A percentile compares a stretch with the other conserved stretches of the same genome.
phyloP scores from a whole-genome alignment of 1,140 invertebrate genomes.

The Diprion similis region DNA sequence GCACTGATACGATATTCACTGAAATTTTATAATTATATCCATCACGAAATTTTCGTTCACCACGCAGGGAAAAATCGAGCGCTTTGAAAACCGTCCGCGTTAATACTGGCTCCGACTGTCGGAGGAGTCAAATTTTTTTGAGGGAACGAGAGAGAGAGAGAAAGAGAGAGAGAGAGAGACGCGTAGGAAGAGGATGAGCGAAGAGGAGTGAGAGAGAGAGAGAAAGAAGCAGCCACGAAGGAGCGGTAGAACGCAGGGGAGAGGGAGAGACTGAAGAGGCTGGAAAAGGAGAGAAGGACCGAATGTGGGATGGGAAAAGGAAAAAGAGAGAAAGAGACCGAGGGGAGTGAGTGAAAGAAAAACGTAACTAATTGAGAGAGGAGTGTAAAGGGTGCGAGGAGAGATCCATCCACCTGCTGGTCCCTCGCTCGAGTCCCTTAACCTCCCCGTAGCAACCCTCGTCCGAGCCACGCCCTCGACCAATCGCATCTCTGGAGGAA shows the following conservation, averaged over 20 bases:
- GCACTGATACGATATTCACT: too few species aligned
- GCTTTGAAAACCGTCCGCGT: not conserved
- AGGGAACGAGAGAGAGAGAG: not conserved
- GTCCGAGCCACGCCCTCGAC: constrained; percentile 49
- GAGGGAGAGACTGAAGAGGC: constrained; percentile 10
- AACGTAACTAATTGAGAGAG: constrained; percentile 56
- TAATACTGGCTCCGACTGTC: not conserved
- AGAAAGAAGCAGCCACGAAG: constrained; percentile 10
- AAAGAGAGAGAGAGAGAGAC: not conserved
- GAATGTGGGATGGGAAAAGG: not conserved
- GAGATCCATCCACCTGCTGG: constrained; percentile 56
- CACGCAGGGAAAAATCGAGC: not conserved
- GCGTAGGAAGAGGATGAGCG: too few species aligned
- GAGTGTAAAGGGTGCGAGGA: constrained; percentile 46
- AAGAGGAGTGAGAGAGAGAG: too few species aligned
- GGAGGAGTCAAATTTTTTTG: not conserved
- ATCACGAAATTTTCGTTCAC: too few species aligned
- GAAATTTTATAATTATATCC: too few species aligned
- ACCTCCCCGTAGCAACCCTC: constrained; percentile 44
- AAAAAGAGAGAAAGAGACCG: not conserved
- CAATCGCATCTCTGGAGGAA: constrained; percentile 48
- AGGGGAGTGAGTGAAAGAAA: constrained; percentile 30
- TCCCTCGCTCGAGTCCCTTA: constrained; percentile 33
- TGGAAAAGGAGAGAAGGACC: not conserved
- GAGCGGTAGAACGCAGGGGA: constrained; percentile 44